Conservation (phyloP, 2,113 vertebrate species). For the Misgurnus mizolepis region DNA sequence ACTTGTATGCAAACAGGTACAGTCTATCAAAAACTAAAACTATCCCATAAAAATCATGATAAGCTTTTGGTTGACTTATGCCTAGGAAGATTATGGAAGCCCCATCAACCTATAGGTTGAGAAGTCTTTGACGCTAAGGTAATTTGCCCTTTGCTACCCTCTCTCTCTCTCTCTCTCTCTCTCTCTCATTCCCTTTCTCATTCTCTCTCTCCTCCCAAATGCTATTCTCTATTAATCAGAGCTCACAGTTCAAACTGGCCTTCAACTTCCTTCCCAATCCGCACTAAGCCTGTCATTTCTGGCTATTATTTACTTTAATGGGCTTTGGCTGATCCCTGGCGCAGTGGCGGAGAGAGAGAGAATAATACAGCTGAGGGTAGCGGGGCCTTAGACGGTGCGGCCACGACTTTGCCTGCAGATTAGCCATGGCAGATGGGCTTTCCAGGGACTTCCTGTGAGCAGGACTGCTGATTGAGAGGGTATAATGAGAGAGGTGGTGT, state of each 20-base stretch:
- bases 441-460: constrained; percentile 99
- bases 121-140: constrained; percentile 97
- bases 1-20: background rate
- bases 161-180: constrained; percentile 82
- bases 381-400: constrained; percentile 89
- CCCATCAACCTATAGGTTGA: constrained; percentile 95
- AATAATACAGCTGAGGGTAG: constrained; percentile 99
- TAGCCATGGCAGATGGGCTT: constrained; percentile 99
- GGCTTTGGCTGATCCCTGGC: constrained; percentile 99
- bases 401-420: constrained; percentile 98
- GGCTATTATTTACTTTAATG: constrained; percentile 99
- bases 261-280: constrained; percentile 99
- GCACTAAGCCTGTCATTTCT: constrained; percentile 99
- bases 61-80: constrained; percentile 88
- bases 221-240: constrained; percentile 99
- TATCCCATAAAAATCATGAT: constrained; percentile 86
- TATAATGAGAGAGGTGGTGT: constrained; percentile 99
- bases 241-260: constrained; percentile 97
- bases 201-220: constrained; percentile 88
- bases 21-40: constrained; percentile 59
- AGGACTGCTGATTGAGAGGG: constrained; percentile 99
- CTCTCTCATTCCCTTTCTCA: constrained; percentile 81
- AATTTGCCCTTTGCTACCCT: constrained; percentile 72
- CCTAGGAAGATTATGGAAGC: constrained; percentile 92
- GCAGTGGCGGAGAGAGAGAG: constrained; percentile 97